Percentiles rank a stretch among this genome's conserved stretches.
phyloP scores from a whole-genome alignment of 2,797 vertebrate genomes.

The Lindbergichthys nudifrons region DNA sequence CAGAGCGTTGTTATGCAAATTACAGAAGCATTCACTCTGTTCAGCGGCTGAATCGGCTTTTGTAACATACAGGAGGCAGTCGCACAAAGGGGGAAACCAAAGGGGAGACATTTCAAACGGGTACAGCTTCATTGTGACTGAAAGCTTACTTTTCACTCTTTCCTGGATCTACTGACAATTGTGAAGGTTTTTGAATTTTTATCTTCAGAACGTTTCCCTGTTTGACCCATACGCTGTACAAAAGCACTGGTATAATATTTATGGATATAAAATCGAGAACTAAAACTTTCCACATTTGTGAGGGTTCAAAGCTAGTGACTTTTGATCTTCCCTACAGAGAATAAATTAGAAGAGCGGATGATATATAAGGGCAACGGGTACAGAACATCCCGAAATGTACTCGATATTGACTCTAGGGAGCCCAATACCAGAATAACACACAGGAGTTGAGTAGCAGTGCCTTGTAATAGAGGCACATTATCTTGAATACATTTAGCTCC shows the following conservation, averaged over 20 bases:
- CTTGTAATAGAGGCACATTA: slow-evolving; percentile 35
- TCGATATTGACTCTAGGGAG: slow-evolving; percentile 62
- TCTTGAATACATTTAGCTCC: slow-evolving; percentile 57
- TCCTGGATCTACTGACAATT: slow-evolving; percentile 14
- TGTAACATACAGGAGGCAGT: slow-evolving; percentile 60
- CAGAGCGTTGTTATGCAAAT: slow-evolving; percentile 63
- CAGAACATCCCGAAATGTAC: slow-evolving; percentile 45
- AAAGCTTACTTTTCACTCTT: slow-evolving; percentile 30
- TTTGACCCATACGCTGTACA: slow-evolving; percentile 6
- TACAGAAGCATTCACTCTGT: slow-evolving; percentile 51
- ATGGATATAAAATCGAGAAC: slow-evolving; percentile 24
- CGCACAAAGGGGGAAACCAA: slow-evolving; percentile 52
- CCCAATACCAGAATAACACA: slow-evolving; percentile 52
- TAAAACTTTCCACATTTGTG: slow-evolving; percentile 36
- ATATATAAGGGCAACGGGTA: slow-evolving; percentile 27
- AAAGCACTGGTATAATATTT: slow-evolving; percentile 30
- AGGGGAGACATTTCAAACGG: slow-evolving; percentile 54
- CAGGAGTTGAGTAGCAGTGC: slow-evolving; percentile 18
- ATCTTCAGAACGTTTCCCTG: neutral
- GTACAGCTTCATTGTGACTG: slow-evolving; percentile 37
- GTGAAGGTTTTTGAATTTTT: neutral
- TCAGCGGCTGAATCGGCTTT: slow-evolving; percentile 61
- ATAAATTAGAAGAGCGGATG: slow-evolving; percentile 42
- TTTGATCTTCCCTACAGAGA: slow-evolving; percentile 37
- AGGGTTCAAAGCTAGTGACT: slow-evolving; percentile 16